Evolutionary conservation across 2,113 vertebrate genomes (phyloP).

Genomic region (Plecturocebus donacophilus): DNA sequence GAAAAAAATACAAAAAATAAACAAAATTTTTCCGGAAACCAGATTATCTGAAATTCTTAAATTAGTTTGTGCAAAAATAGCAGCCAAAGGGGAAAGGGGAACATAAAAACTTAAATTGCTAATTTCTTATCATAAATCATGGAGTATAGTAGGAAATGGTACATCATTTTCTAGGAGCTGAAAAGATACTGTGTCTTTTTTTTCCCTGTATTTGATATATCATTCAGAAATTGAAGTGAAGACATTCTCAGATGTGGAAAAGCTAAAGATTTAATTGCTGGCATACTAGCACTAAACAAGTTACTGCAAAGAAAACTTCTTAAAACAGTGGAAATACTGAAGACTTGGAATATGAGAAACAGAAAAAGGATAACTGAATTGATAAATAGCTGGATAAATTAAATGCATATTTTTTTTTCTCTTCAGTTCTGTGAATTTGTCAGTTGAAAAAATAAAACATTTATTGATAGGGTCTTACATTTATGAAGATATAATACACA

Average conservation of each 20-base stretch:
- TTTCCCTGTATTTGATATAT: neutral
- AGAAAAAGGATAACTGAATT: neutral
- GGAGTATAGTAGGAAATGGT: neutral
- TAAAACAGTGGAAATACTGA: neutral
- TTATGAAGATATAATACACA: neutral
- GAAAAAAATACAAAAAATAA: neutral
- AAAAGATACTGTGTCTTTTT: neutral
- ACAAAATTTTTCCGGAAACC: neutral
- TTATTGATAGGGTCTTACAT: neutral
- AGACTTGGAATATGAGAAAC: neutral
- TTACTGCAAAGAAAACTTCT: neutral
- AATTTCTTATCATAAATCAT: neutral
- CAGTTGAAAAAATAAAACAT: neutral
- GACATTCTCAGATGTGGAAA: neutral
- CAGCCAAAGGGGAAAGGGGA: neutral
- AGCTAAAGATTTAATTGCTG: neutral
- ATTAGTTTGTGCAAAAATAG: neutral
- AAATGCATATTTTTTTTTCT: neutral
- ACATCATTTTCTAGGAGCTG: neutral
- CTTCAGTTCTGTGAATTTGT: neutral
- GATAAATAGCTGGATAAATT: neutral
- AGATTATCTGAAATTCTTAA: neutral
- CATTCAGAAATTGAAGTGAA: neutral
- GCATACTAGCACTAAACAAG: neutral
- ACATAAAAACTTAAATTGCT: neutral